Base-by-base conservation (phyloP, 1,140 invertebrate species). In the Drosophila leontia region DNA sequence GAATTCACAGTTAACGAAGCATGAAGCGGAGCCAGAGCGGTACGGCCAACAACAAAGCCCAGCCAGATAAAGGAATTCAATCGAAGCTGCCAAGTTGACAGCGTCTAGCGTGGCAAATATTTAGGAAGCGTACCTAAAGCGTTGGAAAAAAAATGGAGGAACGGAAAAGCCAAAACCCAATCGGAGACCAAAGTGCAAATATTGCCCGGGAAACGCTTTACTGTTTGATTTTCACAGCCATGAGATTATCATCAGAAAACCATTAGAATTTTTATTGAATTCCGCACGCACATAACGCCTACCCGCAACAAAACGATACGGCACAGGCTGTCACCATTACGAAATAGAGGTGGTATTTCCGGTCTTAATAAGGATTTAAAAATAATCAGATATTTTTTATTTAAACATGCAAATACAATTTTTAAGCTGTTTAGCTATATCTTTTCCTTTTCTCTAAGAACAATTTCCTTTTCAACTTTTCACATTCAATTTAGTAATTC, bases 221-320 rank as follows among this genome's bases (percentile, higher is more conserved):
- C 75, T 90, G 75, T 90, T 90, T 90, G 85, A 91, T 91, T 90
- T 90, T 85, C 67, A 76, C 76, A 85, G 86, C 71, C 86, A 90
- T 77, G 82, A 82, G 85, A 90, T 90, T 90, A 90, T 90, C 86
- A 90, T 90, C 85, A 90, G 85, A 90, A 90, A 91, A 70, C 86
- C 85, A 90, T 90, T 90, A 90, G 86, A 90, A 90, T 90, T 90
- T 90, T 90, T 90, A 90, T 90, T 90, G 85, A 90, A 90, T 90
- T 90, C 85, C 86, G 75, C 78, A 88, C 85, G 70, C 85, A 82
- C 75, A 74, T 59, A 63, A 62, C 34, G 77, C 51, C 61, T 51
- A 84, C 19, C 19, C 69, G 15, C 68, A 60, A 71, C 39, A 39
- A 72, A 42, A 42, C 17, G 37, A 13, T 29, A 50, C 59, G 35